Evolutionary conservation across 2,113 vertebrate species (phyloP), one percentile per base, ranked within the genome.

Genomic region (Hyperoodon ampullatus): DNA sequence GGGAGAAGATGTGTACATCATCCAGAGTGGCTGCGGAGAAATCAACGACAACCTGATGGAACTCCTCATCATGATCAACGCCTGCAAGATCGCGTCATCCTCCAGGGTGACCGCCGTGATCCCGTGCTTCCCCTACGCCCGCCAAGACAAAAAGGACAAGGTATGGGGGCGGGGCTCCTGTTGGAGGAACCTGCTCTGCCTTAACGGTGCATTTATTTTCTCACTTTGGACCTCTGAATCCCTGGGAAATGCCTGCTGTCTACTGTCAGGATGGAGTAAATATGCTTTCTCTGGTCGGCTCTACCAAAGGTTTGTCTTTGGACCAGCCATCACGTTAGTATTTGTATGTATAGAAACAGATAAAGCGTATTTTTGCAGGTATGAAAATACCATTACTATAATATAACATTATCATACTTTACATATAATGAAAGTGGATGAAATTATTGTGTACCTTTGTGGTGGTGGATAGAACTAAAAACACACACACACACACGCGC

Each of bases 1-100:
- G 97, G 99, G 99, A 11, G 99, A 99, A 97, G 99, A 99, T 98
- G 99, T 99, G 1, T 99, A 99, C 26, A 99, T 99, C 96, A 97
- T 99, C 97, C 99, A 99, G 98, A 99, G 99, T 58, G 99, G 99
- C 96, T 99, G 99, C 44, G 99, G 99, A 6, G 99, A 99, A 97
- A 99, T 99, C 97, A 99, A 99, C 13, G 99, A 99, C 98, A 99
- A 99, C 97, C 97, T 99, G 94, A 99, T 99, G 99, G 99, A 99
- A 65, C 98, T 99, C 39, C 99, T 99, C 72, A 99, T 99, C 98
- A 99, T 99, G 99, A 99, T 99, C 98, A 99, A 99, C 39, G 99
- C 99, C 42, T 99, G 99, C 98, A 99, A 99, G 97, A 99, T 99
- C 83, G 99, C 99, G 0, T 99, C 99, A 0, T 98, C 99, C 3